phyloP scores from a whole-genome alignment of 2,797 vertebrate genomes.

The Myripristis jacobus region DNA sequence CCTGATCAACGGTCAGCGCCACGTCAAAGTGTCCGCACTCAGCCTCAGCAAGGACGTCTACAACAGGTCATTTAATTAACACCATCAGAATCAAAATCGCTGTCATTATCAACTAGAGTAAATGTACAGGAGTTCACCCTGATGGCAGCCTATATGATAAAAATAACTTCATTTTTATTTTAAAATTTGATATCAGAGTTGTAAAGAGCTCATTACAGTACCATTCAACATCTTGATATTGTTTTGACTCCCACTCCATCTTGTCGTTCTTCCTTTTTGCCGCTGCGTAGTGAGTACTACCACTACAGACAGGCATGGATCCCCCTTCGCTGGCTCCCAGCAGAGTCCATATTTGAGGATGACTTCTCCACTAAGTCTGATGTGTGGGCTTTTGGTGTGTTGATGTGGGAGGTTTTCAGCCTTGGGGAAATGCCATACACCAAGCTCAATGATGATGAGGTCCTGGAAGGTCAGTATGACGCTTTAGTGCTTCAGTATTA shows the following conservation, averaged over 20 bases:
- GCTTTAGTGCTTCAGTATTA: background rate
- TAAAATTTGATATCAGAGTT: background rate
- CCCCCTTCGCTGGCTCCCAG: constrained; percentile 95
- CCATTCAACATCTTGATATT: constrained; percentile 6
- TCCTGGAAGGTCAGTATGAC: constrained; percentile 88
- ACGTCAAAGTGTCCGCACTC: constrained; percentile 93
- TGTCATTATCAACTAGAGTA: background rate
- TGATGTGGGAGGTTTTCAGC: constrained; percentile 97
- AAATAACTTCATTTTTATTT: too few species aligned
- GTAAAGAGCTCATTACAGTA: background rate
- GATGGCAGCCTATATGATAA: background rate
- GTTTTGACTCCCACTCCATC: constrained; percentile 8
- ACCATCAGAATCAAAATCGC: background rate
- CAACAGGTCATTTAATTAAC: constrained; percentile 86
- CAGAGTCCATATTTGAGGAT: constrained; percentile 92
- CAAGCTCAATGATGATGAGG: constrained; percentile 89
- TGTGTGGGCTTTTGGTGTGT: constrained; percentile 94
- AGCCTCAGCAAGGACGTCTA: constrained; percentile 98
- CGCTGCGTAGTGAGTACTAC: constrained; percentile 90
- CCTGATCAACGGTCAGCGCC: constrained; percentile 92
- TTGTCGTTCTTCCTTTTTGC: constrained; percentile 6
- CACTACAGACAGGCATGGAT: constrained; percentile 95
- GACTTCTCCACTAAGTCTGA: constrained; percentile 97
- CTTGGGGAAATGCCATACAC: constrained; percentile 91
- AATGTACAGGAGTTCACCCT: background rate